Evolutionary conservation across 2,113 vertebrate species (phyloP).

Genomic region (Desmodus rotundus): DNA sequence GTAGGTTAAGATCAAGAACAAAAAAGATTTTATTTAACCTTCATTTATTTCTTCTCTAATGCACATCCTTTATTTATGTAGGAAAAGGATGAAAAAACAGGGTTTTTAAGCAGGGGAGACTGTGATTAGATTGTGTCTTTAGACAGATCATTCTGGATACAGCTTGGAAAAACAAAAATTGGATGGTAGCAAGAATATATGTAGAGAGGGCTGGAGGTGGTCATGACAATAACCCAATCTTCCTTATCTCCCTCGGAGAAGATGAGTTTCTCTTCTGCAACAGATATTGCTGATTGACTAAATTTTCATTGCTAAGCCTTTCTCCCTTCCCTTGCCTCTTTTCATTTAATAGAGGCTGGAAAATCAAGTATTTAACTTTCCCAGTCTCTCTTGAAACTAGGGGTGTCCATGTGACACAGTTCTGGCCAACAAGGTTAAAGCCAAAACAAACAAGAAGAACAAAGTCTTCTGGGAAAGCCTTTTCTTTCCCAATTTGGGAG

Average conservation of each 20-base stretch:
- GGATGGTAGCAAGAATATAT: background rate
- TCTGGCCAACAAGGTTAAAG: background rate
- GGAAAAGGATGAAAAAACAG: too few species aligned
- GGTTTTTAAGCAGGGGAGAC: background rate
- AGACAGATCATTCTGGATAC: background rate
- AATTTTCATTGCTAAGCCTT: background rate
- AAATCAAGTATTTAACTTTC: background rate
- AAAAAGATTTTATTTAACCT: background rate
- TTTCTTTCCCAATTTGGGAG: background rate
- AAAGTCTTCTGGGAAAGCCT: background rate
- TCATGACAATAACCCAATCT: background rate
- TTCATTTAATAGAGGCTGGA: background rate
- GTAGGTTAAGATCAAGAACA: background rate
- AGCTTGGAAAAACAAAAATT: background rate
- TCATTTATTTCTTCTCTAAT: background rate
- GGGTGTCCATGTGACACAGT: background rate
- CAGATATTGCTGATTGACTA: background rate
- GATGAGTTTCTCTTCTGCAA: background rate
- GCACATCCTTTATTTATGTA: background rate
- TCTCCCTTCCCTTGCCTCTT: background rate
- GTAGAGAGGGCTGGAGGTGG: background rate
- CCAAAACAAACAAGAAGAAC: background rate
- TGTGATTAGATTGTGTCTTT: background rate
- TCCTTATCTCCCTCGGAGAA: background rate
- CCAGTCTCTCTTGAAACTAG: background rate